Evolutionary conservation across 2,113 vertebrate genomes (phyloP).

Genomic region (Centropus unirufus): DNA sequence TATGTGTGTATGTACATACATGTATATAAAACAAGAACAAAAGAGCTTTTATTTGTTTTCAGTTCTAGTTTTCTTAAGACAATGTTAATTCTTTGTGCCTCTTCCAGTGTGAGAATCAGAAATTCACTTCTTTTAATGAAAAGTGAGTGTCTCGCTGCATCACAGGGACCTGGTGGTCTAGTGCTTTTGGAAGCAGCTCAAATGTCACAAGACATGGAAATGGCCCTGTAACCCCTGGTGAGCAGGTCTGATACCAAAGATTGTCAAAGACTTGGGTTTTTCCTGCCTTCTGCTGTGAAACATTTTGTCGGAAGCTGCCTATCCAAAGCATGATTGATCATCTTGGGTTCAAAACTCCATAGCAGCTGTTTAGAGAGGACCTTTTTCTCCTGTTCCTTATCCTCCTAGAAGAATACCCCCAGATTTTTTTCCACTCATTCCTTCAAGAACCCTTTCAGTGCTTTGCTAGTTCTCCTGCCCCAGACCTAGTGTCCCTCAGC

Average conservation of each 20-base stretch:
- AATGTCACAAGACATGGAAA: background rate
- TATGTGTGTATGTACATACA: slow-evolving; percentile 21
- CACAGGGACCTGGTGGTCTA: background rate
- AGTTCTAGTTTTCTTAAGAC: background rate
- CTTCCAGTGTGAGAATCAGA: background rate
- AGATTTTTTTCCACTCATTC: background rate
- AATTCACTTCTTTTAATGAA: background rate
- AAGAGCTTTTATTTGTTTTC: background rate
- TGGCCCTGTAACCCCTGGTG: background rate
- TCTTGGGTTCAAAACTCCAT: background rate
- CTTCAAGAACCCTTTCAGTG: background rate
- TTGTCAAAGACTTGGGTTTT: background rate
- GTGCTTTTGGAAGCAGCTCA: background rate
- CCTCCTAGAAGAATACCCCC: background rate
- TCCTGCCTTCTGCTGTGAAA: background rate
- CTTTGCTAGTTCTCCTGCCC: background rate
- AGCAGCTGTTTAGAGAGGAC: background rate
- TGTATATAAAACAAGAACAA: slow-evolving; percentile 12
- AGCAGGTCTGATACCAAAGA: background rate
- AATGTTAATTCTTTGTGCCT: background rate
- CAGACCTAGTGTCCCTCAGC: background rate
- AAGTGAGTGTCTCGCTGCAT: background rate
- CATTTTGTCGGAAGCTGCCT: background rate
- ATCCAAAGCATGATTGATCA: background rate
- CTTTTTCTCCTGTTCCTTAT: background rate